phyloP scores from a whole-genome alignment of 1,140 invertebrate species.

The Drosophila arawakana region DNA sequence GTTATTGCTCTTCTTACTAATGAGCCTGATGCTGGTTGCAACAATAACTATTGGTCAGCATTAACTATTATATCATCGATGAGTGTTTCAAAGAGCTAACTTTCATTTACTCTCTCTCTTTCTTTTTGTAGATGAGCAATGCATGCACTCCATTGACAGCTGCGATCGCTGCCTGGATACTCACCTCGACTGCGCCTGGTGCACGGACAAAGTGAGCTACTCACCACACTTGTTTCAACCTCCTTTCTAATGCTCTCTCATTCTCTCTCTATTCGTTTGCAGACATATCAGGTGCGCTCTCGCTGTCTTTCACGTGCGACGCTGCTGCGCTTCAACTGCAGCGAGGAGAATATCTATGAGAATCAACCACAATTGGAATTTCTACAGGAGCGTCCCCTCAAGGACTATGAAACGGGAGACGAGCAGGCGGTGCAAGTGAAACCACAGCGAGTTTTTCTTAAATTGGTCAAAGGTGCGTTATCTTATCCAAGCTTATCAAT shows the following conservation, averaged over 20 bases:
- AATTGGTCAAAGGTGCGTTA: constrained; percentile 84
- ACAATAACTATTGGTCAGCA: constrained; percentile 49
- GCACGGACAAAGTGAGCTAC: constrained; percentile 82
- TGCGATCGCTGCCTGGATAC: constrained; percentile 81
- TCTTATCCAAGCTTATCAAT: constrained; percentile 44
- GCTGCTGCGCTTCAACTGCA: constrained; percentile 61
- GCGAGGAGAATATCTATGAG: constrained; percentile 57
- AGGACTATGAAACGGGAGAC: constrained; percentile 76
- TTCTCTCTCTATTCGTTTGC: neutral
- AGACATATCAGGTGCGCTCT: constrained; percentile 60
- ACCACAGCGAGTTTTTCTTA: constrained; percentile 86
- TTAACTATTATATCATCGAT: constrained; percentile 39
- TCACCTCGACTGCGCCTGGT: constrained; percentile 81
- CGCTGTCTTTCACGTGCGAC: constrained; percentile 68
- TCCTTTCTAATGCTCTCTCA: neutral
- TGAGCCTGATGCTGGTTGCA: constrained; percentile 4
- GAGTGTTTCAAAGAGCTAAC: neutral
- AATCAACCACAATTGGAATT: constrained; percentile 74
- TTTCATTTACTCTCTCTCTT: neutral
- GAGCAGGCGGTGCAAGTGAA: constrained; percentile 86
- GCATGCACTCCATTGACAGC: constrained; percentile 64
- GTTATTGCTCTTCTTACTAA: constrained; percentile 3
- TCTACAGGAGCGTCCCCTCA: constrained; percentile 71
- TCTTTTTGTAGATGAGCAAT: constrained; percentile 56
- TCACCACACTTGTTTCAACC: neutral